Evolutionary conservation across 1,140 invertebrate species (phyloP), one percentile per base, ranked within the genome.

Genomic region (Caligus rogercresseyi): DNA sequence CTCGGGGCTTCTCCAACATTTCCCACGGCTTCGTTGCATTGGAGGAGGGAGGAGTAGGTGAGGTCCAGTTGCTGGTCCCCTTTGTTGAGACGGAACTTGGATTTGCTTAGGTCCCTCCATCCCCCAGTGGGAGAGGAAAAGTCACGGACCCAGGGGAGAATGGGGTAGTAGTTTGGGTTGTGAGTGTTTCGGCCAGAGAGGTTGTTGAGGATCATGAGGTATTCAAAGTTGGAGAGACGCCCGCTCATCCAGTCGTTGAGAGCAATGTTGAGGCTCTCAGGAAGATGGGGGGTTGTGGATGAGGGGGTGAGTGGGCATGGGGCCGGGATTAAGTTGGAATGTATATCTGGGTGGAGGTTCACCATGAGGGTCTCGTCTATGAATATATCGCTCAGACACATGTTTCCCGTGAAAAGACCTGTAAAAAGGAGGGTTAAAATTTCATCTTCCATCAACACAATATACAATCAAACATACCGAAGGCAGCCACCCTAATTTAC

Each of bases 91-190:
- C 94, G 79, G 75, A 89, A 98, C 73, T 98, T 98, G 0, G 91
- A 94, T 72, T 88, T 89, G 16, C 84, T 86, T 13, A 98, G 76
- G 75, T 96, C 92, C 54, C 93, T 76, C 86, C 87, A 94, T 52
- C 76, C 77, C 65, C 86, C 87, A 73, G 82, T 83, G 67, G 83
- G 78, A 1, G 80, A 80, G 18, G 82, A 77, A 72, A 98, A 96
- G 76, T 98, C 91, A 52, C 85, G 89, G 0, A 98, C 87, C 94
- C 94, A 98, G 0, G 94, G 94, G 69, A 98, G 83, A 62, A 97
- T 87, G 67, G 92, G 89, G 74, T 98, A 90, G 71, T 91, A 85
- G 69, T 85, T 84, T 0, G 91, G 89, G 76, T 95, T 88, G 63
- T 82, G 82, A 25, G 83, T 78, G 69, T 80, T 78, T 64, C 81